Evolutionary conservation across 2,113 vertebrate genomes (phyloP).

Genomic region (Pomatorhinus ruficollis): DNA sequence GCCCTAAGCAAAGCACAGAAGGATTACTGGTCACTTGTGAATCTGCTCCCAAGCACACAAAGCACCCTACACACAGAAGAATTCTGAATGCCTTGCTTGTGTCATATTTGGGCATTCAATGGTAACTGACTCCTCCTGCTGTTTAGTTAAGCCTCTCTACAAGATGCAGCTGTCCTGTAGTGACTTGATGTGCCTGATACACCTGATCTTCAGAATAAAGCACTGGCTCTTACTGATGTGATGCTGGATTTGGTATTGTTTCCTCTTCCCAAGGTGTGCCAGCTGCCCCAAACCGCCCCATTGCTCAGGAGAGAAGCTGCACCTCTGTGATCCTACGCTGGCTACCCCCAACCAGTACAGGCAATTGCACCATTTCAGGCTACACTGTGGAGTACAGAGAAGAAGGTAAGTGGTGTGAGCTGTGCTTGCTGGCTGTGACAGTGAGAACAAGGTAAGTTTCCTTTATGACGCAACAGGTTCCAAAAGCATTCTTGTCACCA

Average conservation of each 20-base stretch:
- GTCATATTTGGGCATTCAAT: neutral
- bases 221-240: neutral
- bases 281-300: slow-evolving; percentile 88
- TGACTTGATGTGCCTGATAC: neutral
- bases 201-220: neutral
- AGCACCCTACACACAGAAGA: neutral
- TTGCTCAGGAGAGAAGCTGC: slow-evolving; percentile 94
- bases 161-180: neutral
- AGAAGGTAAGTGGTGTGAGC: slow-evolving; percentile 80
- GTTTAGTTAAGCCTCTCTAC: neutral
- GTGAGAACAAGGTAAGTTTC: neutral
- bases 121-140: neutral
- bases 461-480: neutral
- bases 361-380: slow-evolving; percentile 91
- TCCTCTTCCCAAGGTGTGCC: slow-evolving; percentile 83
- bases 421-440: neutral
- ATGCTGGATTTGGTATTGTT: neutral
- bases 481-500: neutral
- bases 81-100: neutral
- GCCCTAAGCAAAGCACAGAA: neutral
- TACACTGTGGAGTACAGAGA: slow-evolving; percentile 96
- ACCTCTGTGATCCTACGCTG: slow-evolving; percentile 92
- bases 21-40: neutral
- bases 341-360: slow-evolving; percentile 89
- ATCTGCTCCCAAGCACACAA: neutral